phyloP scores from a whole-genome alignment of 2,797 vertebrate species.

The Aeoliscus strigatus region DNA sequence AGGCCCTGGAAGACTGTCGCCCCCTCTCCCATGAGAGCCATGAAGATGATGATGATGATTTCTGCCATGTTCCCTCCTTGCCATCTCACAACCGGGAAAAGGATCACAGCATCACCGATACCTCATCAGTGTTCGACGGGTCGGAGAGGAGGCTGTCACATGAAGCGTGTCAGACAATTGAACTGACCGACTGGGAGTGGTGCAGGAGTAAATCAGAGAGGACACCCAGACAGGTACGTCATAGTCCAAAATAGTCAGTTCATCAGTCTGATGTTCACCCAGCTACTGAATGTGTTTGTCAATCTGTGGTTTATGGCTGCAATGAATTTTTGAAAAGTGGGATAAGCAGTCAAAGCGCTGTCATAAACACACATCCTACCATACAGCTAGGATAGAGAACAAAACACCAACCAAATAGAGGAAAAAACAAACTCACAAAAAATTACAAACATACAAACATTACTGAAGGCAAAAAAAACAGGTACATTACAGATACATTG shows the following conservation, averaged over 20 bases:
- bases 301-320: conserved; percentile 14
- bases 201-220: conserved; percentile 95
- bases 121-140: conserved; percentile 71
- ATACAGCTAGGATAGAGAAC: no score
- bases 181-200: conserved; percentile 96
- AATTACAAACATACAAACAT: no score
- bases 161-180: conserved; percentile 80
- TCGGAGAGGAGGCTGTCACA: conserved; percentile 84
- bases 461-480: no score
- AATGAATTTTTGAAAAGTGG: no score
- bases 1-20: conserved; percentile 42
- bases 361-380: no score
- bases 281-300: conserved; percentile 26
- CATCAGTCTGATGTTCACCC: no score
- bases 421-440: no score
- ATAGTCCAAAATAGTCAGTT: background rate
- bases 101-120: conserved; percentile 59
- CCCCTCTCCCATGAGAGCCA: conserved; percentile 38
- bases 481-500: no score
- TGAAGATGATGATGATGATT: conserved; percentile 47
- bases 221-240: conserved; percentile 88
- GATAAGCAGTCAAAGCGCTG: no score
- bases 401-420: no score
- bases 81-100: conserved; percentile 42
- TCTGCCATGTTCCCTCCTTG: conserved; percentile 46